These are phyloP conservation scores for Patiria pectinifera DNA, from an alignment of 53 echinoderm and acorn worm genomes.

Conservation along the genomic window DNA sequence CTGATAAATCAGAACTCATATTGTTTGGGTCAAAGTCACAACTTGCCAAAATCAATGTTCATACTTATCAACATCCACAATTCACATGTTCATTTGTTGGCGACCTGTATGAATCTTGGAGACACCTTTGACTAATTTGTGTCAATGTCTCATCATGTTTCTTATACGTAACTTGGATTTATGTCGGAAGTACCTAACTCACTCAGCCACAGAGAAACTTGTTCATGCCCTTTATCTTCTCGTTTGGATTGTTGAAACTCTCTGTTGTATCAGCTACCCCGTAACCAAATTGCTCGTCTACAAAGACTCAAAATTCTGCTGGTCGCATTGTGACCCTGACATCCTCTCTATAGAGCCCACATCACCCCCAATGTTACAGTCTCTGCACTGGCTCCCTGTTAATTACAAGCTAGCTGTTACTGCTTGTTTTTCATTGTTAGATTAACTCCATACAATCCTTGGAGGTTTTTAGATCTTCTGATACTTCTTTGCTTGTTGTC, in stretches of 20 bases:
- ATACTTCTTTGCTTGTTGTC: too few species aligned
- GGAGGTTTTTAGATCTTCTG: too few species aligned
- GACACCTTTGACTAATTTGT: conserved; percentile 4
- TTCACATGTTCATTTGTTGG: neutral
- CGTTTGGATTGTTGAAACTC: neutral
- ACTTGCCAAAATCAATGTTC: conserved; percentile 1
- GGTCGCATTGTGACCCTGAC: neutral
- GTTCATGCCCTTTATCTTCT: neutral
- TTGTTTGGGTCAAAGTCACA: too few species aligned
- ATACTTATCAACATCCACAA: neutral
- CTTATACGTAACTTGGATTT: neutral
- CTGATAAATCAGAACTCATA: conserved; percentile 10
- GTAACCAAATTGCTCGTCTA: conserved; percentile 1
- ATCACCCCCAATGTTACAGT: neutral
- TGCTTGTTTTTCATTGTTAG: neutral
- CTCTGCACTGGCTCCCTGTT: conserved; percentile 6
- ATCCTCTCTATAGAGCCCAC: neutral
- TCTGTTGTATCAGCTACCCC: too few species aligned
- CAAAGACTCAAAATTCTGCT: conserved; percentile 14
- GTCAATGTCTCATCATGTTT: conserved; percentile 17
- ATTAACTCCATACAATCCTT: too few species aligned
- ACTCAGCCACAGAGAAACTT: conserved; percentile 29
- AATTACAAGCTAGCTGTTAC: neutral
- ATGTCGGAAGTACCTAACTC: neutral
- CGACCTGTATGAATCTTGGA: neutral